Base-by-base conservation (phyloP, 2,888 invertebrate genomes). In the Antitype chi region DNA sequence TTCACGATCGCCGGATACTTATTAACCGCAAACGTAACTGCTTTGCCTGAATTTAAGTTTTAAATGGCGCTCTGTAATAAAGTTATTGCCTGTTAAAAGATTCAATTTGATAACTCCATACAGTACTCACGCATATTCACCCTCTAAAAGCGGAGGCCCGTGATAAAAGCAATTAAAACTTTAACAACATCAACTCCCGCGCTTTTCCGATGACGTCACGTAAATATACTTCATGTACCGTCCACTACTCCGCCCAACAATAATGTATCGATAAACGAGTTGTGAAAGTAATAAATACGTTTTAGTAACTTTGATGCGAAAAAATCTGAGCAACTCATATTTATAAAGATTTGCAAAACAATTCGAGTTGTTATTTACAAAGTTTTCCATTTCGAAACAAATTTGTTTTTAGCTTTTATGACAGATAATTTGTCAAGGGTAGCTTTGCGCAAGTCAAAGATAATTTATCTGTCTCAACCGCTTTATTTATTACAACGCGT, bases 401-500 rank as follows among this genome's bases (percentile, higher is more conserved):
- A 95, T 95, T 95, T 95, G 94, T 95, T 95, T 96, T 95, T 94
- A 94, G 94, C 94, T 94, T 94, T 94, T 96, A 95, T 95, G 96
- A 95, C 95, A 95, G 94, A 94, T 94, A 95, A 96, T 96, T 96
- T 96, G 95, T 96, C 95, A 95, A 92, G 93, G 93, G 94, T 94
- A 92, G 93, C 95, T 94, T 93, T 94, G 94, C 92, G 93, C 93
- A 92, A 96, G 95, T 95, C 96, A 95, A 96, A 96, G 95, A 95
- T 96, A 96, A 96, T 96, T 96, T 96, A 96, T 96, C 95, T 96
- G 95, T 96, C 96, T 96, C 95, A 93, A 94, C 93, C 93, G 94
- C 94, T 95, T 96, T 96, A 96, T 96, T 96, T 96, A 96, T 96
- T 96, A 94, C 92, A 91, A 91, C 94, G 94, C 93, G 95, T 95